Evolutionary conservation across 2,888 invertebrate species (phyloP), one percentile per base, ranked within the genome.

Genomic region (Epirrhoe alternata): DNA sequence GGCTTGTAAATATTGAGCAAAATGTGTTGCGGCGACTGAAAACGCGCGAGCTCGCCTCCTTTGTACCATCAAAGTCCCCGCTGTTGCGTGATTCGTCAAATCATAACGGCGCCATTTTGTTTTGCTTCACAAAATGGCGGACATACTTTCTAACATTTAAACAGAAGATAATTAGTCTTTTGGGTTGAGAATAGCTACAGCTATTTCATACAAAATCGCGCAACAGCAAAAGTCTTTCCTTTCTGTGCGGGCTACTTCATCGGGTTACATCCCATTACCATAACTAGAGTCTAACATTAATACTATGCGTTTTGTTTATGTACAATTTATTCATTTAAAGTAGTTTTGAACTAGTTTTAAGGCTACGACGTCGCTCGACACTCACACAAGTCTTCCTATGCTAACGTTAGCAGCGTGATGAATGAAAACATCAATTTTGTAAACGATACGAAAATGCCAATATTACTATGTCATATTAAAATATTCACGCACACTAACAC

Each of bases 271-370:
- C 82, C 84, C 87, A 81, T 85, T 83, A 82, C 81, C 74, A 58
- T 53, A 66, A 83, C 86, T 89, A 90, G 70, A 81, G 74, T 72
- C 86, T 90, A 87, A 85, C 77, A 85, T 86, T 90, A 89, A 86
- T 82, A 86, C 89, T 89, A 90, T 84, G 82, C 78, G 77, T 85
- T 73, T 86, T 83, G 78, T 80, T 82, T 91, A 91, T 92, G 83
- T 92, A 91, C 89, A 90, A 73, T 73, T 81, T 82, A 80, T 80
- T 77, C 74, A 79, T 83, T 86, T 86, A 83, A 81, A 83, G 86
- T 91, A 92, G 90, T 91, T 93, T 93, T 92, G 93, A 92, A 93
- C 93, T 92, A 93, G 88, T 89, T 89, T 87, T 93, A 93, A 93
- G 92, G 92, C 93, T 93, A 92, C 91, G 87, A 88, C 85, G 85